Base-by-base conservation (phyloP, 2,797 vertebrate genomes). In the Cichlasoma orientale region DNA sequence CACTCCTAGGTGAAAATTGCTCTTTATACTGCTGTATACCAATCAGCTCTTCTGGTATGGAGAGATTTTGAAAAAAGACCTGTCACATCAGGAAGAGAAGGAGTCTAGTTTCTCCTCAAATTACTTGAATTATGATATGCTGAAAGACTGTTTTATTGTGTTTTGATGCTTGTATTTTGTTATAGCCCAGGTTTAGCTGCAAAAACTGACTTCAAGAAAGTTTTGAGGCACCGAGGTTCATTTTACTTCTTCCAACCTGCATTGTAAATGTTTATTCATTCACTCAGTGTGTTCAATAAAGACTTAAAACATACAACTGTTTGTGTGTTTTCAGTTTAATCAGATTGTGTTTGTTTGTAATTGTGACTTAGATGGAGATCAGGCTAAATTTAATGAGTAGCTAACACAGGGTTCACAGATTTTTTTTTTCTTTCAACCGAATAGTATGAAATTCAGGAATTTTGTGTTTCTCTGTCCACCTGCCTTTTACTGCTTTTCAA, bases 401-500 rank as follows among this genome's bases (percentile, higher is more conserved):
- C 25, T 14, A 44, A 6, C 12, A 38, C 58, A 61, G 21, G 21
- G 7, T 38, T 23, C 59, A 41, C 4, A 61, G n/a, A 61, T 21
- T 41, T 44, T 9, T 29, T 41, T 41, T 47, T 47, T 19, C 14
- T 25, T 63, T 21, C 41, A 11, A 44, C 38, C 18, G 5, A 44
- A 18, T 25, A 19, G 23, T 44, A 23, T 16, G 14, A 66, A 66
- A 44, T 27, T 18, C 10, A 56, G 19, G 18, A 52, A 18, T 23
- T 21, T 38, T 33, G 18, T 31, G 8, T 78, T 9, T 66, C 27
- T 73, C 23, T 66, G 33, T 73, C 27, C 25, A 61, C 55, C 53
- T 77, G 61, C 13, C 29, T 61, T 59, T 59, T 31, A 14, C 21
- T 41, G 75, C 36, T 71, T 74, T 58, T 52, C 12, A 75, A 84